These are phyloP conservation scores for Zosterops borbonicus DNA, from an alignment of 2,113 vertebrate genomes.

Conservation along the genomic window DNA sequence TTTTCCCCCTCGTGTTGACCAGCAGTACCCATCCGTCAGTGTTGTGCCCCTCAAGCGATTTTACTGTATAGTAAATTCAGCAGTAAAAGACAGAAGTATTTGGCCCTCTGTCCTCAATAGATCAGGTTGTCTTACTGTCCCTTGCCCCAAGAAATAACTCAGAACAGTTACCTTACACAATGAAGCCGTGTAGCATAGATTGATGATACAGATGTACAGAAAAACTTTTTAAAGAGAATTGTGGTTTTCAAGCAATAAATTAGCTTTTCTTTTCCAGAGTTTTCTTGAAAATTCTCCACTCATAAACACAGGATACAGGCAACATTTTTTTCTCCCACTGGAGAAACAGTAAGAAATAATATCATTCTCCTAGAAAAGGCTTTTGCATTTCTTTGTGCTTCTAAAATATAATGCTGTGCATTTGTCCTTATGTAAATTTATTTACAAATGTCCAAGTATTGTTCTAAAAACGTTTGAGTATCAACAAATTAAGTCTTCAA, in stretches of 20 bases:
- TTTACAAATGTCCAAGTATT: background rate
- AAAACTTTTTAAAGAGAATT: background rate
- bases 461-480: background rate
- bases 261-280: background rate
- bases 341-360: background rate
- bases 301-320: background rate
- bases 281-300: background rate
- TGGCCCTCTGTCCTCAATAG: background rate
- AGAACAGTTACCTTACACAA: background rate
- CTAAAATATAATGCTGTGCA: background rate
- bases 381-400: background rate
- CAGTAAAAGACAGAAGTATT: background rate
- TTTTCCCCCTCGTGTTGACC: background rate
- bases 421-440: background rate
- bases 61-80: background rate
- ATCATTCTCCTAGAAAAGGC: background rate
- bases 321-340: background rate
- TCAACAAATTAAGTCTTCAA: background rate
- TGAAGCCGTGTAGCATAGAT: background rate
- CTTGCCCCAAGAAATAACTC: background rate
- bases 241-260: background rate
- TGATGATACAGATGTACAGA: background rate
- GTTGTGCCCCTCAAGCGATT: background rate
- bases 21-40: fast-evolving
- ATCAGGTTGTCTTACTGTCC: background rate